These are phyloP conservation scores for Drosophila suzukii DNA, from an alignment of 1,140 invertebrate genomes.

Conservation along the genomic window DNA sequence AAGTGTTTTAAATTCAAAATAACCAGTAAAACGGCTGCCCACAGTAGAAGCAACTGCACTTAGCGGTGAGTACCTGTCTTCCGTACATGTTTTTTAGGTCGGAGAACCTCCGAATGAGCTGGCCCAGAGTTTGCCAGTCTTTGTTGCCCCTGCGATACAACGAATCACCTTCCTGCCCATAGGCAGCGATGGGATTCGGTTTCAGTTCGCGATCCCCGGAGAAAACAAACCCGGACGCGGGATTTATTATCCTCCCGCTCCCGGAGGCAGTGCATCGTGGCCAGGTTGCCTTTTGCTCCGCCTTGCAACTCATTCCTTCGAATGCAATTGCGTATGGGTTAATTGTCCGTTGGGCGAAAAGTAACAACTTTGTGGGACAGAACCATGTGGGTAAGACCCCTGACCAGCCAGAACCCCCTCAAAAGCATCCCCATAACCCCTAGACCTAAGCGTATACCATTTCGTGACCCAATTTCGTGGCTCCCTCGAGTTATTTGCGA, in stretches of 20 bases:
- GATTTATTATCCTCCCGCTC: neutral
- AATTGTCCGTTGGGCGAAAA: conserved; percentile 65
- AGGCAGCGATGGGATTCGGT: conserved; percentile 4
- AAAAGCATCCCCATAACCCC: neutral
- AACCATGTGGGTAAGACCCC: conserved; percentile 10
- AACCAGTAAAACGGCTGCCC: conserved; percentile 6
- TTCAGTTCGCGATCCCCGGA: neutral
- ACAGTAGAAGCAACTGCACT: conserved; percentile 13
- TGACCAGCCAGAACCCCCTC: neutral
- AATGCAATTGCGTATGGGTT: conserved; percentile 9
- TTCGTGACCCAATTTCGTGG: neutral
- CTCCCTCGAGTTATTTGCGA: conserved; percentile 3
- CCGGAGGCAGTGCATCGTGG: neutral
- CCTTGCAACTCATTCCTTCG: neutral
- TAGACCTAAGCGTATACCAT: neutral
- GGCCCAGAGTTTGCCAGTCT: neutral
- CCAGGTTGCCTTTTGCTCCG: neutral
- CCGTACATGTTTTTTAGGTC: neutral
- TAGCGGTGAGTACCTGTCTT: conserved; percentile 31
- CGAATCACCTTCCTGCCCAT: conserved; percentile 8
- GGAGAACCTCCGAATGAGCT: neutral
- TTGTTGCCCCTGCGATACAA: conserved; percentile 18
- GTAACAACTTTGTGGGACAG: conserved; percentile 50
- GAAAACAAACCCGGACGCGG: neutral
- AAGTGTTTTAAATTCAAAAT: conserved; percentile 45